Evolutionary conservation across 2,797 vertebrate species (phyloP), one percentile per base, ranked within the genome.

Genomic region (Periophthalmus magnuspinnatus): DNA sequence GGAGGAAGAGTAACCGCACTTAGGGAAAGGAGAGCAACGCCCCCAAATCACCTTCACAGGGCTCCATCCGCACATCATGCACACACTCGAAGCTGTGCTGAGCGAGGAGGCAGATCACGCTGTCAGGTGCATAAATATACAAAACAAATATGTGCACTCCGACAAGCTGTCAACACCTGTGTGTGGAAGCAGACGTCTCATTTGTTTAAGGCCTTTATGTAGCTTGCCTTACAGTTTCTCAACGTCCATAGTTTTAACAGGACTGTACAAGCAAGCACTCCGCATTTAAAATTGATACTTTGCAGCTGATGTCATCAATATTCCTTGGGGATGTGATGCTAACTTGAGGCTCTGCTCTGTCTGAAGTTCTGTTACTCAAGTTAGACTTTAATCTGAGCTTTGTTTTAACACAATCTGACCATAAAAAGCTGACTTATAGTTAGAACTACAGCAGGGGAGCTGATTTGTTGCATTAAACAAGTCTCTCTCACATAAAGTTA

Each of bases 1-100:
- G 82, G 87, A 84, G 68, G 77, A 55, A 67, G 75, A 70, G 63
- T 69, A 21, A 28, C 76, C 71, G 70, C 81, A 79, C 70, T 83
- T 72, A 81, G 77, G 74, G 5, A 32, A 24, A 57, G 24, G 69
- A 66, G 72, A 66, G 70, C 75, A 75, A 85, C 75, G n/a, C 85
- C 81, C 76, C 76, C 74, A 79, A 72, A 81, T 78, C 76, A 83
- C 82, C 81, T 86, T 79, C 85, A 86, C 72, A 59, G 5, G 34
- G 52, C 14, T 14, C 63, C 34, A 66, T 72, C 73, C 81, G 78
- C 62, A 55, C 52, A 4, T 17, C 3, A 41, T 16, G 47, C 52
- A 22, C 21, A n/a, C 16, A 82, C 59, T 70, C 76, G 36, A 58
- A 60, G 59, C 60, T 45, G 38, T 19, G 32, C 56, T 47, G 66